Evolutionary conservation across 2,113 vertebrate genomes (phyloP).

Genomic region (Ameiurus melas): DNA sequence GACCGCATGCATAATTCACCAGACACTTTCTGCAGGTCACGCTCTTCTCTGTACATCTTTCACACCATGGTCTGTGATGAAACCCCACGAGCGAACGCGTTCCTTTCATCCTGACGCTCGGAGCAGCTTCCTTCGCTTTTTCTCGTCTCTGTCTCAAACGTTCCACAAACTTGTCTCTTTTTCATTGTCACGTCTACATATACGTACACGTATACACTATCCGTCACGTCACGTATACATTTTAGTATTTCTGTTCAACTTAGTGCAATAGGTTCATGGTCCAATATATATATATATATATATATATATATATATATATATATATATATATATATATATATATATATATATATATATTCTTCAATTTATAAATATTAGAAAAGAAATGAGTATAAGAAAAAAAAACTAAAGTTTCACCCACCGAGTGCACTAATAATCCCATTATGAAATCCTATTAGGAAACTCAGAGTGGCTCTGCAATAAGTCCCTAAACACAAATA

Average conservation of each 20-base stretch:
- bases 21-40: slow-evolving; percentile 72
- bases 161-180: not conserved
- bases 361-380: not conserved
- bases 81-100: slow-evolving; percentile 52
- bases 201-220: not conserved
- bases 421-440: not conserved
- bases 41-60: slow-evolving; percentile 68
- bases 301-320: no score
- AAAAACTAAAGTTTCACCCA: not conserved
- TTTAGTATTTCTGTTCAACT: not conserved
- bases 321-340: no score
- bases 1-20: slow-evolving; percentile 72
- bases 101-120: slow-evolving; percentile 52
- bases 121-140: not conserved
- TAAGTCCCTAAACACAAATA: not conserved
- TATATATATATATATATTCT: no score
- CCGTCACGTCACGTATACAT: not conserved
- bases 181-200: not conserved
- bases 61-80: slow-evolving; percentile 63
- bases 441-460: not conserved
- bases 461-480: not conserved
- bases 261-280: not conserved
- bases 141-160: not conserved
- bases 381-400: no score
- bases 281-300: not conserved